Evolutionary conservation across 2,888 invertebrate species (phyloP).

Genomic region (Troglohyphantes excavatus): DNA sequence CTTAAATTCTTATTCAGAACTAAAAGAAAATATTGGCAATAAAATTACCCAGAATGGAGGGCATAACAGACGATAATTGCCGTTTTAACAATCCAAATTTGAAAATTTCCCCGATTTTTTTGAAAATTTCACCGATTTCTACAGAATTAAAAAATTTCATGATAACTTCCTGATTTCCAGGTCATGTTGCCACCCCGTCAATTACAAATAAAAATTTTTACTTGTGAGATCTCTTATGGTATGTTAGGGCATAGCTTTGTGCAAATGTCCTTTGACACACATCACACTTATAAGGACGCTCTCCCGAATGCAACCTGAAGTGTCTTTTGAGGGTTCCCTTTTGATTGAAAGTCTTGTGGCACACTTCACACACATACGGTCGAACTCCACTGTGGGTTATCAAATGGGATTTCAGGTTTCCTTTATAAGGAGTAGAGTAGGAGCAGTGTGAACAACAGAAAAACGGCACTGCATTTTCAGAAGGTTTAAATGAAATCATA

Average conservation of each 20-base stretch:
- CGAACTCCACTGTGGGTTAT: background rate
- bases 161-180: too few relatives aligned
- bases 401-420: background rate
- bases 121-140: too few relatives aligned
- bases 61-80: too few relatives aligned
- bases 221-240: background rate
- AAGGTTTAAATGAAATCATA: background rate
- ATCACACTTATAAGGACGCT: conserved; percentile 15
- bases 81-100: too few relatives aligned
- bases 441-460: background rate
- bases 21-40: too few relatives aligned
- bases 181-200: too few relatives aligned
- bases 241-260: background rate
- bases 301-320: conserved; percentile 2
- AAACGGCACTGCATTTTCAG: background rate
- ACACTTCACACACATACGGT: background rate
- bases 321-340: background rate
- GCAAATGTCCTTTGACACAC: background rate
- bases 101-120: too few relatives aligned
- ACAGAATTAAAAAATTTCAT: too few relatives aligned
- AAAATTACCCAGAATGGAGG: too few relatives aligned
- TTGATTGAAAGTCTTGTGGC: background rate
- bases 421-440: background rate
- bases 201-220: too few relatives aligned
- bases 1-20: too few relatives aligned